Base-by-base conservation (phyloP, 1,140 invertebrate species). In the Pseudomyrmex cubaensis region DNA sequence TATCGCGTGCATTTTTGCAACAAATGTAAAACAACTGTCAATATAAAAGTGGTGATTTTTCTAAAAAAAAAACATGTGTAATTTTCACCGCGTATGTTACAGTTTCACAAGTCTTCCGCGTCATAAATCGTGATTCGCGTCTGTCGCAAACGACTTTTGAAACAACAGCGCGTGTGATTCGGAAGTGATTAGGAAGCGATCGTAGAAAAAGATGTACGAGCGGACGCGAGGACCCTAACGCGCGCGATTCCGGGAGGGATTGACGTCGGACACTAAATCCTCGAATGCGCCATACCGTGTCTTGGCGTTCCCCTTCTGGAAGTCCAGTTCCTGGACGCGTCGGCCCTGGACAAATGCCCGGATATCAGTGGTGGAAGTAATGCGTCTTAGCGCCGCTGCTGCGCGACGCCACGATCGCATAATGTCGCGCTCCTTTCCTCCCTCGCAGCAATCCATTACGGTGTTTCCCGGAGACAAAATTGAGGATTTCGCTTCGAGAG, bases 341-440 rank as follows among this genome's bases (percentile, higher is more conserved):
- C 93, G 91, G 86, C 75, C 5, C 82, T 77, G 92, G 93, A 94
- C 93, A 94, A 94, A 94, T 94, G 93, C 87, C 93, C 93, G 93
- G 93, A 94, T 94, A 93, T 93, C 90, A 88, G 90, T 69, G 82
- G 91, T 94, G 93, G 93, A 94, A 94, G 93, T 91, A 91, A 93
- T 94, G 90, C 92, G 91, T 94, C 93, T 94, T 93, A 87, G 86
- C 86, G 57, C 22, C 84, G 87, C 73, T 82, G 70, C 56, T 63
- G 74, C 48, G 61, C 59, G 61, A 70, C 70, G 76, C 86, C 66
- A 35, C 73, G 69, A 25, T 82, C 62, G 66, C 66, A 82, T 82
- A 66, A 74, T 85, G 70, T 85, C 7, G 35, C 35, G 35, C 35
- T 0, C 35, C 35, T 35, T 35, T 35, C 5, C 35, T 1, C 75